Evolutionary conservation across 2,113 vertebrate genomes (phyloP), one percentile per base, ranked within the genome.

Genomic region (Pseudopodoces humilis): DNA sequence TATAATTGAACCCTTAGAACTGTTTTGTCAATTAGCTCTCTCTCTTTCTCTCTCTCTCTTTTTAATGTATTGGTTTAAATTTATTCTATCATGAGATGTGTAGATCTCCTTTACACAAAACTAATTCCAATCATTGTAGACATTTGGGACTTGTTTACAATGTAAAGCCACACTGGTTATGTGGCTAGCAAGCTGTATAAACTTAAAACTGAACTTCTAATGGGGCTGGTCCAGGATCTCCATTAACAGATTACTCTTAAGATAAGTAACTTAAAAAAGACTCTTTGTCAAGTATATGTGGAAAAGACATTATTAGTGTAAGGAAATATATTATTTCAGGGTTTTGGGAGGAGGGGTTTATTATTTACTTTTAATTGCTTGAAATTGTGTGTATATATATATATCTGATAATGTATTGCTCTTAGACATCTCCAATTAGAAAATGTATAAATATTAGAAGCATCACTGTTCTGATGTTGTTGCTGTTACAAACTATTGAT

Each of bases 301-400:
- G 94, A 93, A 88, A 96, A 95, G 92, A 97, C 95, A 96, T 97
- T 92, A 96, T 86, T 96, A 93, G 93, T 96, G 94, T 97, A 97
- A 98, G 96, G 94, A 97, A 97, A 97, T 97, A 95, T 97, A 97
- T 96, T 97, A 97, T 97, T 97, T 97, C 92, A 96, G 92, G 91
- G 92, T 77, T 96, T 97, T 75, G 97, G 97, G 96, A 97, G 97
- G 96, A 92, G 97, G 97, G 96, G 56, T 97, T 97, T 97, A 95
- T 98, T 98, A 98, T 98, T 98, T 98, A 97, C 98, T 97, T 91
- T 97, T 97, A 96, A 96, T 97, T 97, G 98, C 97, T 98, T 98
- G 97, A 97, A 98, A 97, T 98, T 96, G 92, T 97, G 95, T 97
- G 91, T 97, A 92, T 97, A 97, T 97, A 94, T 97, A 97, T 98